Conservation (phyloP, 2,113 vertebrate genomes). For the Gallinago paraguaiae region DNA sequence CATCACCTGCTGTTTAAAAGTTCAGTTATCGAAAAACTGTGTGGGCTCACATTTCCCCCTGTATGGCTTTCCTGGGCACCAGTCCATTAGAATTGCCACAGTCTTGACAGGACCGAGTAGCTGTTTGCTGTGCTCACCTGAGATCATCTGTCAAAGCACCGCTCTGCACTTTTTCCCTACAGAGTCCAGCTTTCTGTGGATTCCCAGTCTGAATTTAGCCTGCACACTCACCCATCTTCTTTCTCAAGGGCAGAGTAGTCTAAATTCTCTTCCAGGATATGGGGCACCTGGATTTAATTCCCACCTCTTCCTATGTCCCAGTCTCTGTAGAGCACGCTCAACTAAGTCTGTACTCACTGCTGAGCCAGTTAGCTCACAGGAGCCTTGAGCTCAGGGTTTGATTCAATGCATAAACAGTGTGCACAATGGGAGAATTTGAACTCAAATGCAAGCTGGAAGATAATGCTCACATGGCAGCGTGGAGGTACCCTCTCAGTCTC, state of each 20-base stretch:
- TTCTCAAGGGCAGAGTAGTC: background rate
- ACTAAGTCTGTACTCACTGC: background rate
- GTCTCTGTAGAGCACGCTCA: background rate
- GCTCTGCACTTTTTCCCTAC: background rate
- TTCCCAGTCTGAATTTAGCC: background rate
- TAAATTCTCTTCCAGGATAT: background rate
- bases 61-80: background rate
- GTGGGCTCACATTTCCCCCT: background rate
- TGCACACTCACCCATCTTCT: background rate
- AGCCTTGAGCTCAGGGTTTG: background rate
- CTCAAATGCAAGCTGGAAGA: background rate
- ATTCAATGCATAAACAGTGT: background rate
- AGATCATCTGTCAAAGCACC: background rate
- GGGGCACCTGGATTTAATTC: background rate
- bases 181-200: background rate
- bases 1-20: background rate
- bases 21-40: background rate
- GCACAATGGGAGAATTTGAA: background rate
- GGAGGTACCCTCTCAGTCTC: background rate
- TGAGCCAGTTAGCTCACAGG: accelerated
- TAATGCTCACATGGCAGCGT: background rate
- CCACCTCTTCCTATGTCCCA: background rate
- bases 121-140: background rate
- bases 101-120: background rate
- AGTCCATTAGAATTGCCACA: background rate